A percentile compares a stretch with the other conserved stretches of the same genome.
phyloP scores from a whole-genome alignment of 2,888 invertebrate species.

The Xestia xanthographa region DNA sequence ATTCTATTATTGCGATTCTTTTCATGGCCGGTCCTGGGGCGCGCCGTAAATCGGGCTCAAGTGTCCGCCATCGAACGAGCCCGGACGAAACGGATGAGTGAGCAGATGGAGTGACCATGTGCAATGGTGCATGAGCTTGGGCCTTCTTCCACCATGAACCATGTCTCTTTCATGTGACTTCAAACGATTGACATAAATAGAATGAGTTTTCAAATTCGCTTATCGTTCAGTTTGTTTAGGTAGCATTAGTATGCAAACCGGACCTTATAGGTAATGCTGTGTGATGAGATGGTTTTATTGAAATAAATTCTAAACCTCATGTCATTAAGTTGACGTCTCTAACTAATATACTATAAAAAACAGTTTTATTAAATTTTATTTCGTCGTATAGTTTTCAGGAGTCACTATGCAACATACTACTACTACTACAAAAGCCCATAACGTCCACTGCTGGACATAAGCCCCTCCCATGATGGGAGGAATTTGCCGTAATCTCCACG shows the following conservation, averaged over 20 bases:
- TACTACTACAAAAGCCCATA: no score
- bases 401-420: background rate
- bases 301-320: background rate
- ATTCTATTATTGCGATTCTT: conserved; percentile 43
- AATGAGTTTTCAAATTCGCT: background rate
- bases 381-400: background rate
- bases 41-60: conserved; percentile 37
- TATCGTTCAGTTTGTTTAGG: no score
- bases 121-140: conserved; percentile 4
- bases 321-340: background rate
- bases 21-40: conserved; percentile 13
- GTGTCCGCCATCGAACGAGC: conserved; percentile 21
- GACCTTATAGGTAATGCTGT: background rate
- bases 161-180: conserved; percentile 9
- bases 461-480: no score
- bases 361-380: background rate
- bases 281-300: background rate
- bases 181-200: conserved; percentile 22
- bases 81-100: background rate
- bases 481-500: no score
- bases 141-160: conserved; percentile 2
- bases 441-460: no score
- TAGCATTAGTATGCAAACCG: background rate
- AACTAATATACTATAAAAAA: background rate
- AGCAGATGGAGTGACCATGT: conserved; percentile 19